Evolutionary conservation across 2,888 invertebrate genomes (phyloP), one percentile per base, ranked within the genome.

Genomic region (Xanthorhoe spadicearia): DNA sequence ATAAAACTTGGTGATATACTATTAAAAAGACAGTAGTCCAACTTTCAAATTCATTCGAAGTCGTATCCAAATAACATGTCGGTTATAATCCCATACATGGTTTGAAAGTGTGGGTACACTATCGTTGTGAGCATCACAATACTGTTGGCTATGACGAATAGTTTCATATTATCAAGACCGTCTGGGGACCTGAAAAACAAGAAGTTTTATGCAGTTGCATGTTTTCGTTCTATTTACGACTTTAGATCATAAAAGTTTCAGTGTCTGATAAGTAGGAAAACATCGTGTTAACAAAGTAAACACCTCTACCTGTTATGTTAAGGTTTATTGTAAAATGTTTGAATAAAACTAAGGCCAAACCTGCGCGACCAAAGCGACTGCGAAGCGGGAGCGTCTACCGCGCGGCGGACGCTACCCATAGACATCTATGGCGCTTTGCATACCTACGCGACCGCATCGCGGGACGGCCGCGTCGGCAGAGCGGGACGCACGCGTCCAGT

Each of bases 101-200:
- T 93, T 79, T 95, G 94, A 73, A 97, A 88, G 73, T 95, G 95
- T 0, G 97, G 97, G 94, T 96, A 96, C 13, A 95, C 95, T 87
- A 97, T 92, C 0, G 96, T 95, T 13, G 96, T 87, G 68, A 97
- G 94, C 73, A 97, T 90, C 68, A 96, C 94, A 52, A 97, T 83
- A 28, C 96, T 95, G 86, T 97, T 97, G 50, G 96, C 95, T 66
- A 97, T 90, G 19, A 97, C 96, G 83, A 97, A 97, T n/a, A 97
- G 87, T 86, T 95, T 95, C 95, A 97, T 95, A 86, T 95, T 96
- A 80, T 96, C 96, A 72, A 95, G 84, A 52, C 96, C 96, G 71
- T 95, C 94, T 71, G 94, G 92, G 75, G 95, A 94, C 74, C 93
- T 93, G 88, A 60, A 89, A 91, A 57, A 55, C 18, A 52, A 38